Percentiles rank a stretch among this genome's conserved stretches.
These are phyloP conservation scores for Seison nebaliae DNA, from an alignment of 1,140 invertebrate genomes.

Conservation along the genomic window DNA sequence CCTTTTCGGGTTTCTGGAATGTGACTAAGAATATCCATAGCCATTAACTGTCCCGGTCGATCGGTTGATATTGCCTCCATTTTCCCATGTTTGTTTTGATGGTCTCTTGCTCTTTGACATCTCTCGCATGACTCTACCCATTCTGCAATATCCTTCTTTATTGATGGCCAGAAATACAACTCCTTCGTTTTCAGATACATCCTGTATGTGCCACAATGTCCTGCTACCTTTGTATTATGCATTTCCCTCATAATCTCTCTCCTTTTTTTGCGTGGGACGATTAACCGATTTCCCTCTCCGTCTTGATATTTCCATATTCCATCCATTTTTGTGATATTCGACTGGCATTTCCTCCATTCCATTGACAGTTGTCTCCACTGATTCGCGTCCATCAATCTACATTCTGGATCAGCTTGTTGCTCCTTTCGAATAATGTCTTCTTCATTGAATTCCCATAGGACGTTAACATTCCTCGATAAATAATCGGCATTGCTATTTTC, in stretches of 20 bases:
- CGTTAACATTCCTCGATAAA: background rate
- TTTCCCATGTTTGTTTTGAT: background rate
- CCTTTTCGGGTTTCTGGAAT: constrained; percentile 13
- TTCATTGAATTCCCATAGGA: background rate
- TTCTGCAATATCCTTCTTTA: background rate
- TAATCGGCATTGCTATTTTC: background rate
- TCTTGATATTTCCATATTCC: no score
- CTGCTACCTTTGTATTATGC: no score
- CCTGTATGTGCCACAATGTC: no score
- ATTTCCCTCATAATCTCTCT: no score
- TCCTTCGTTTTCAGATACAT: no score
- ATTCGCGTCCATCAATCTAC: background rate
- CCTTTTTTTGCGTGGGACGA: no score
- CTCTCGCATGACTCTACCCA: background rate
- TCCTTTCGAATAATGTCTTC: background rate
- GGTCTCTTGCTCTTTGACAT: background rate
- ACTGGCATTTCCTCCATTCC: no score
- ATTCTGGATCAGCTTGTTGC: background rate
- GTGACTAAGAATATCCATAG: constrained; percentile 15
- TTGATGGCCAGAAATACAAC: background rate
- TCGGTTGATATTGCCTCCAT: background rate
- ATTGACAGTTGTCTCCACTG: no score
- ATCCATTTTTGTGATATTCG: no score
- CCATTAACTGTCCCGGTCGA: background rate
- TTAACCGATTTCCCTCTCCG: no score